Percentiles rank a stretch among this genome's conserved stretches.
Conservation (phyloP, 2,113 vertebrate genomes). For the Sinocyclocheilus grahami region DNA sequence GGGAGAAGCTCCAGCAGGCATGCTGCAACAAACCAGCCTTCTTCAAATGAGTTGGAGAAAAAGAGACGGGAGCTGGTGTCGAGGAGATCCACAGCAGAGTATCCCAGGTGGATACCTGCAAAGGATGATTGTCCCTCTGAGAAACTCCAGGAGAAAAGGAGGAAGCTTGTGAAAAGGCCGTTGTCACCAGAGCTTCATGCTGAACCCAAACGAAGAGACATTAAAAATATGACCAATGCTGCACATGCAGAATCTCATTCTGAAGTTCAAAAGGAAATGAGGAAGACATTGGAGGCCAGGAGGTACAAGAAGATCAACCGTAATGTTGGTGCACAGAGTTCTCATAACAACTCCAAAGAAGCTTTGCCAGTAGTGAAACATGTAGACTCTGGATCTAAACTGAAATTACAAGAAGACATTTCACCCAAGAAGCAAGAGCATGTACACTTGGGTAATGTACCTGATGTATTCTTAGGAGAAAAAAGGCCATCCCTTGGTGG, state of each 20-base stretch:
- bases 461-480: background rate
- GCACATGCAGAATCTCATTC: background rate
- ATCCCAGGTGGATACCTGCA: background rate
- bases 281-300: background rate
- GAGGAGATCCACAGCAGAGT: constrained; percentile 20
- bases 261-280: constrained; percentile 31
- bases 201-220: constrained; percentile 17
- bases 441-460: background rate
- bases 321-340: background rate
- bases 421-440: background rate
- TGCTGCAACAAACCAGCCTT: background rate
- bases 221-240: background rate
- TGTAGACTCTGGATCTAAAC: background rate
- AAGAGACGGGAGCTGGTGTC: constrained; percentile 29
- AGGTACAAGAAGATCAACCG: background rate
- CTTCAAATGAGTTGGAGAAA: constrained; percentile 19
- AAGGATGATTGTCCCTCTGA: background rate
- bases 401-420: background rate
- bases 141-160: constrained; percentile 25
- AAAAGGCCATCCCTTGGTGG: background rate
- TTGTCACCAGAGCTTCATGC: background rate
- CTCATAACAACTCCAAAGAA: constrained; percentile 4
- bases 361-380: background rate
- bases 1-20: constrained; percentile 6
- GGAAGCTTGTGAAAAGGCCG: constrained; percentile 39